These are phyloP conservation scores for Rhamnusium bicolor DNA, from an alignment of 2,888 invertebrate species.

Conservation along the genomic window DNA sequence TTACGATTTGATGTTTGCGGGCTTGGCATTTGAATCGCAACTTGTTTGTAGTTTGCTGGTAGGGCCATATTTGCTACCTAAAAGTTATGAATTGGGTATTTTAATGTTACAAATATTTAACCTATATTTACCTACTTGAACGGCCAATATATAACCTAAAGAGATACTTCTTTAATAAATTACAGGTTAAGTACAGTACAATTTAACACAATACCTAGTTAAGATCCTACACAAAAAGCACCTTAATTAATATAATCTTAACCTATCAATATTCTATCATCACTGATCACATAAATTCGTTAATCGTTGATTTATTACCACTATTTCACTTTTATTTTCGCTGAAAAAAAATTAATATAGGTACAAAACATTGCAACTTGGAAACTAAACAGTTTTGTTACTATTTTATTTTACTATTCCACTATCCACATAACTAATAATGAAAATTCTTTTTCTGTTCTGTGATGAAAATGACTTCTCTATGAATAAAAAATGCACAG, in stretches of 20 bases:
- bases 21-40: conserved; percentile 83
- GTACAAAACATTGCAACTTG: not conserved
- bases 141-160: not conserved
- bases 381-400: not conserved
- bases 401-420: not conserved
- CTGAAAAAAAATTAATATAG: not conserved
- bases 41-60: conserved; percentile 88
- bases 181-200: too few species aligned
- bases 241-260: not conserved
- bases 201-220: too few species aligned
- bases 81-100: not conserved
- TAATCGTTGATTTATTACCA: too few species aligned
- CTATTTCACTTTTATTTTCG: too few species aligned
- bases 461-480: too few species aligned
- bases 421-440: too few species aligned
- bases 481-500: too few species aligned
- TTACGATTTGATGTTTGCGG: conserved; percentile 83
- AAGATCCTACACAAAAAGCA: too few species aligned
- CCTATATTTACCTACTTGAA: not conserved
- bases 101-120: not conserved
- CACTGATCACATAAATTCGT: not conserved
- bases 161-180: not conserved
- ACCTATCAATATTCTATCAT: not conserved
- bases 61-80: conserved; percentile 78
- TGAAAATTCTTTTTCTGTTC: too few species aligned